Base-by-base conservation (phyloP, 2,797 vertebrate species). In the Catamblyrhynchus diadema region DNA sequence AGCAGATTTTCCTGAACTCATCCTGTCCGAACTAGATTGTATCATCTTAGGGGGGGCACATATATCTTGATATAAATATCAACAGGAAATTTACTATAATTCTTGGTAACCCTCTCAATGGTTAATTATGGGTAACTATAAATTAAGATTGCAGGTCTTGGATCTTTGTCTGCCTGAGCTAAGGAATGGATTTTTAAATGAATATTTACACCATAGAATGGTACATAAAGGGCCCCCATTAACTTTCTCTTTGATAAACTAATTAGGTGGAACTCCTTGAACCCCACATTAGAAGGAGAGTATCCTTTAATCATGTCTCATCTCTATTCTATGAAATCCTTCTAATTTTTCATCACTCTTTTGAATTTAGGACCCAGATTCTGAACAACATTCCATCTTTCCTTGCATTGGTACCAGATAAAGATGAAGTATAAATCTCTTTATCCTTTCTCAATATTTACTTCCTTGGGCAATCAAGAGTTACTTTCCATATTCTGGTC, bases 201-300 rank as follows among this genome's bases (percentile, higher is more conserved):
- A 47, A 54, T 92, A 75, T 91, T 92, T 81, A 81, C 37, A 42
- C 35, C 25, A 69, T 4, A 70, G 79, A 82, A 81, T 51, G 27
- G 59, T 70, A 75, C 2, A 6, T 78, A 66, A 88, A 88, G 37
- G 20, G 66, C 13, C 45, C 39, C 44, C 27, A 79, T 88, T 93
- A 83, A 44, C 32, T 24, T 86, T 79, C 66, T 90, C 39, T 93
- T 93, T 91, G 80, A 84, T 91, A 94, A 93, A 24, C 15, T 90
- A 91, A 86, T 70, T 23, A 78, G 15, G 37, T 81, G 66, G 69
- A 91, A 83, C 30, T 86, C 28, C 32, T 86, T 62, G 54, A 84
- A 35, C 22, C 17, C 13, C 21, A 33, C 17, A 48, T 88, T 79
- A 60, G 25, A 42, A 69, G n/a, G 42, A 39, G 10, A 61, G 23